Conservation (phyloP, 2,888 invertebrate species). For the Ophion ellenae region DNA sequence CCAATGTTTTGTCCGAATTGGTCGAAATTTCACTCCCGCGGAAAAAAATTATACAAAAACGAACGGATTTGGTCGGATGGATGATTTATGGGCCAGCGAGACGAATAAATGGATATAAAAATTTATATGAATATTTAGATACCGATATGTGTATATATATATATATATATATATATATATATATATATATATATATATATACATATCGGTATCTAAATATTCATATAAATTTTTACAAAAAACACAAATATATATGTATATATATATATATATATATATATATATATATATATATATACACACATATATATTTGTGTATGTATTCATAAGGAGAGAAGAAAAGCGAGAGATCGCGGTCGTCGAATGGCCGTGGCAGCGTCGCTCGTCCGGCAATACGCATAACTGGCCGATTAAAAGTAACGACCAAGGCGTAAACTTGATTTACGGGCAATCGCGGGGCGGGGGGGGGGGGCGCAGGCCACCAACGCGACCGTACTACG, state of each 20-base stretch:
- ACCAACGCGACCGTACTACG: constrained; percentile 65
- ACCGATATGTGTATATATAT: neutral
- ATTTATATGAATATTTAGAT: neutral
- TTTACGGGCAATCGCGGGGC: constrained; percentile 80
- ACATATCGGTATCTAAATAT: no score
- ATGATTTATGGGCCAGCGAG: constrained; percentile 24
- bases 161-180: neutral
- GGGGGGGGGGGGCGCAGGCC: constrained; percentile 60
- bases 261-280: neutral
- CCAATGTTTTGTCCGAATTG: constrained; percentile 63
- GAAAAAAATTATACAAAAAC: neutral
- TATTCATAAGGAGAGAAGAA: constrained; percentile 54
- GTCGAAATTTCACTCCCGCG: constrained; percentile 21
- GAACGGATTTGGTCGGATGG: neutral
- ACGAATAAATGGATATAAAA: constrained; percentile 5
- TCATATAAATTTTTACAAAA: no score
- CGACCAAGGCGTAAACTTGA: constrained; percentile 79
- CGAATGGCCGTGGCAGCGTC: constrained; percentile 67
- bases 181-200: constrained; percentile 1
- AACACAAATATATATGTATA: neutral
- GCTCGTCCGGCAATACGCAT: constrained; percentile 71
- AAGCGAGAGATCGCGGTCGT: constrained; percentile 70
- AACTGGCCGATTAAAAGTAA: constrained; percentile 82
- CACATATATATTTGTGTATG: neutral
- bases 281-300: neutral